Evolutionary conservation across 1,140 invertebrate genomes (phyloP).

Genomic region (Rhagoletis zephyria): DNA sequence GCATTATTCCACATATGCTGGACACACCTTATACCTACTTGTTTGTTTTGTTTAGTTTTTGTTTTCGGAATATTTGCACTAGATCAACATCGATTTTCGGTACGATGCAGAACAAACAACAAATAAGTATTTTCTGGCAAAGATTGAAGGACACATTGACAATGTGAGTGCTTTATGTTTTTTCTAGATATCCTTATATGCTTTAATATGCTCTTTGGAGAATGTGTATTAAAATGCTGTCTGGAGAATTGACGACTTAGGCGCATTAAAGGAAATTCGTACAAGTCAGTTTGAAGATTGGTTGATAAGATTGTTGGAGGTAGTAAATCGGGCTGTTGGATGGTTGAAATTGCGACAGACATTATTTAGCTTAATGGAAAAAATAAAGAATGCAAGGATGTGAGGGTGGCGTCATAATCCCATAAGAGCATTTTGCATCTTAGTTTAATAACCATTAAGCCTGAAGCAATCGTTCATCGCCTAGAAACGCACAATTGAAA

Average conservation of each 20-base stretch:
- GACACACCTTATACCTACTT: constrained; percentile 31
- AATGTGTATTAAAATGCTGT: neutral
- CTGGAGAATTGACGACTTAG: neutral
- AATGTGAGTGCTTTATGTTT: neutral
- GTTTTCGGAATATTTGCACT: neutral
- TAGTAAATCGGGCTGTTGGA: no score
- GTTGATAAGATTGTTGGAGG: no score
- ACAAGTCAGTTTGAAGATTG: neutral
- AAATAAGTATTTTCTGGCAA: neutral
- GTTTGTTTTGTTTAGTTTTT: neutral
- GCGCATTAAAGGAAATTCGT: neutral
- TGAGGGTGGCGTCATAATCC: no score
- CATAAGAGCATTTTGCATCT: no score
- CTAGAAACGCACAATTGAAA: no score
- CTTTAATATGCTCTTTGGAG: constrained; percentile 13
- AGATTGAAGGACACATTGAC: neutral
- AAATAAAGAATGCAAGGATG: no score
- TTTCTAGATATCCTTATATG: neutral
- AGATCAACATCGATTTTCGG: neutral
- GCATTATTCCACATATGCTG: constrained; percentile 19
- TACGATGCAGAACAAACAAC: neutral
- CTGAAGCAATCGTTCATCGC: no score
- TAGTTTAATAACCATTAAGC: no score
- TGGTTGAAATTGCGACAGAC: no score
- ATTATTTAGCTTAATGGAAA: no score